phyloP scores from a whole-genome alignment of 2,113 vertebrate species.

The Pelvicachromis taeniatus region DNA sequence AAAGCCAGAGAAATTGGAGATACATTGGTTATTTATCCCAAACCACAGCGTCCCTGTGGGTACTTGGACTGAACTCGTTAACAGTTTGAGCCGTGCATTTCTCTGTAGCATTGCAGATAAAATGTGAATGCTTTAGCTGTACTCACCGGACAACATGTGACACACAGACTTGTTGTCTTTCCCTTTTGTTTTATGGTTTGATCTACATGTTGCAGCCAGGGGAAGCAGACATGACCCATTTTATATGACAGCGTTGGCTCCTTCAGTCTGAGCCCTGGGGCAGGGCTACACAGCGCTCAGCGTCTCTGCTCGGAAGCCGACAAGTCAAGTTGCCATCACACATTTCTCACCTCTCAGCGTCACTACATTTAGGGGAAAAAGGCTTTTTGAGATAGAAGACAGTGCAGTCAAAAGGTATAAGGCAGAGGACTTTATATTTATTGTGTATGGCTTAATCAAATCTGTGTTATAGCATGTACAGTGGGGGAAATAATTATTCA shows the following conservation, averaged over 20 bases:
- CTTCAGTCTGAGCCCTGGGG: slow-evolving; percentile 50
- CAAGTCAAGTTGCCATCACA: neutral
- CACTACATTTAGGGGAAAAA: neutral
- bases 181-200: neutral
- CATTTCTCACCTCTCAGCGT: neutral
- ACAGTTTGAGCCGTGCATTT: neutral
- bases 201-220: neutral
- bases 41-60: neutral
- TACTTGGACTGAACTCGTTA: neutral
- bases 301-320: neutral
- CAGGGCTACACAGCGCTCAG: slow-evolving; percentile 2
- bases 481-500: neutral
- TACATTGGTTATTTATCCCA: neutral
- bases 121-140: neutral
- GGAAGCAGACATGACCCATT: slow-evolving; percentile 36
- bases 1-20: neutral
- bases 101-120: neutral
- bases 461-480: neutral
- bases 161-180: neutral
- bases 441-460: neutral
- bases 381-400: neutral
- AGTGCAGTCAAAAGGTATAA: neutral
- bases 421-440: neutral
- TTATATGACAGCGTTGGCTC: slow-evolving; percentile 23
- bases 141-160: neutral